A percentile compares a stretch with the other conserved stretches of the same genome.
These are phyloP conservation scores for Apaloderma vittatum DNA, from an alignment of 2,113 vertebrate species.

Conservation along the genomic window DNA sequence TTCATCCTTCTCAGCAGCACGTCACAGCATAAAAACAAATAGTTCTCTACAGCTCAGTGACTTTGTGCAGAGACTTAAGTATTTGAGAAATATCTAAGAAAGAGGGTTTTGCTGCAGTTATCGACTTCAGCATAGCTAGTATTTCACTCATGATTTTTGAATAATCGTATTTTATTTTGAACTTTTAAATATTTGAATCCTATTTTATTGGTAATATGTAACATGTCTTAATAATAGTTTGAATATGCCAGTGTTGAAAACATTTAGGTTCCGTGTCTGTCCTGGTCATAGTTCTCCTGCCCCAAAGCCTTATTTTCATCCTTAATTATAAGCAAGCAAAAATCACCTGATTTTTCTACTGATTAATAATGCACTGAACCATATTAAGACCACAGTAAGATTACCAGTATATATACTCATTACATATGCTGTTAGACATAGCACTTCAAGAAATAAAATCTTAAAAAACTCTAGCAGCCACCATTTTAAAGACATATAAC, in stretches of 20 bases:
- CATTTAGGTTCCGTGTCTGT: neutral
- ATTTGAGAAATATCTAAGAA: neutral
- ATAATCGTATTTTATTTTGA: neutral
- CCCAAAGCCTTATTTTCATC: neutral
- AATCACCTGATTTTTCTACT: neutral
- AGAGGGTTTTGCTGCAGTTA: neutral
- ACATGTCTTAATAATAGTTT: neutral
- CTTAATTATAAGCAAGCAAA: neutral
- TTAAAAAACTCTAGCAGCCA: neutral
- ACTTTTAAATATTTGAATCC: neutral
- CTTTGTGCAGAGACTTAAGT: neutral
- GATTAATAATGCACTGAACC: neutral
- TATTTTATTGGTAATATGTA: neutral
- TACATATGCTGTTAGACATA: neutral
- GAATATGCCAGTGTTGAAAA: neutral
- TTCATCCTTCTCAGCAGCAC: neutral
- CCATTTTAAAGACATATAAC: neutral
- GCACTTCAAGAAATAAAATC: neutral
- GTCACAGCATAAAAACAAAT: neutral
- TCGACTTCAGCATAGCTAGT: neutral
- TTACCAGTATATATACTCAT: neutral
- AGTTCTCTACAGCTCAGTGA: neutral
- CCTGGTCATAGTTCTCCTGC: neutral
- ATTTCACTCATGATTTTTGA: neutral
- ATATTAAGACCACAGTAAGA: neutral